Conservation (phyloP, 2,888 invertebrate species). For the Drosophila koepferae region DNA sequence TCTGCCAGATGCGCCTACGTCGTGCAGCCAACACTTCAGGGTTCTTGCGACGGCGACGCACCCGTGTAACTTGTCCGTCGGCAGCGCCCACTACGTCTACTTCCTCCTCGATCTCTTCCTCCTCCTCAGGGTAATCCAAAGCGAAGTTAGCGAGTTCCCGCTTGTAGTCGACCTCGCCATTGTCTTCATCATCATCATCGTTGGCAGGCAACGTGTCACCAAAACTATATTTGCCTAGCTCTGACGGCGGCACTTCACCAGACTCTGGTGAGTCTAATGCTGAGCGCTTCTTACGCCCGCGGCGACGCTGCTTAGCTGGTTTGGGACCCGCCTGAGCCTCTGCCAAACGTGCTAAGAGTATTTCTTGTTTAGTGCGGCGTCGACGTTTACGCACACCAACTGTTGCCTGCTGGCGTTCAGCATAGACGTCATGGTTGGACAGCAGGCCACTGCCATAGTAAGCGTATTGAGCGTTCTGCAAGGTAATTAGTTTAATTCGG, state of each 20-base stretch:
- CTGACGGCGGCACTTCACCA: constrained; percentile 79
- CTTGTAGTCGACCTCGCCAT: constrained; percentile 79
- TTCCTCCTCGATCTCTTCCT: constrained; percentile 83
- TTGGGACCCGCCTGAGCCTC: constrained; percentile 74
- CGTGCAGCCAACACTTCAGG: constrained; percentile 93
- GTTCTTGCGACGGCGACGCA: constrained; percentile 86
- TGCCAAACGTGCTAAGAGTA: constrained; percentile 70
- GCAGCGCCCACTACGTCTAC: constrained; percentile 61
- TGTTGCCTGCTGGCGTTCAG: constrained; percentile 89
- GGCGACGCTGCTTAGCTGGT: constrained; percentile 64
- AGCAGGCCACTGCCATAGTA: constrained; percentile 96
- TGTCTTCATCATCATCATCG: constrained; percentile 85
- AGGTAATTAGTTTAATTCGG: neutral
- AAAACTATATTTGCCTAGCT: constrained; percentile 84
- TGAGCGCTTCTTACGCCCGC: constrained; percentile 63
- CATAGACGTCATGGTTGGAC: constrained; percentile 95
- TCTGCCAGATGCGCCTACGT: constrained; percentile 94
- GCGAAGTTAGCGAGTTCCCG: constrained; percentile 82
- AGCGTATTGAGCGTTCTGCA: constrained; percentile 92
- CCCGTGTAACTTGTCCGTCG: constrained; percentile 69
- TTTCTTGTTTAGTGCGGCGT: constrained; percentile 83
- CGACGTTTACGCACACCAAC: constrained; percentile 83
- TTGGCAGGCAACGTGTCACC: constrained; percentile 85
- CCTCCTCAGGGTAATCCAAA: constrained; percentile 84
- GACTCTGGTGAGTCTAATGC: constrained; percentile 77